A percentile compares a stretch with the other conserved stretches of the same genome.
These are phyloP conservation scores for Macrophya annulata DNA, from an alignment of 2,888 invertebrate genomes.

Conservation along the genomic window DNA sequence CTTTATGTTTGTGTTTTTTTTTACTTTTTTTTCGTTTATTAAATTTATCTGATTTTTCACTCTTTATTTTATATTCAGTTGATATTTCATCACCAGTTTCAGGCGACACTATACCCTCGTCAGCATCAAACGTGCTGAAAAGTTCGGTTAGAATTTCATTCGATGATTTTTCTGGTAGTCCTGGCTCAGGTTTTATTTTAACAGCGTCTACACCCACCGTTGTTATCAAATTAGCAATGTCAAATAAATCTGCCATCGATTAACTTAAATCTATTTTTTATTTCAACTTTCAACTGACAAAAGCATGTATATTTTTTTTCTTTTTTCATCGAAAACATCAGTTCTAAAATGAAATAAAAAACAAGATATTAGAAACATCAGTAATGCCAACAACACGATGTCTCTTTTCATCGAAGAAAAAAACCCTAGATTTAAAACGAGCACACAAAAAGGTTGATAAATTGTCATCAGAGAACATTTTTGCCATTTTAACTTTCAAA, in stretches of 20 bases:
- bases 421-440: not conserved
- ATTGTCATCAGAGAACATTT: not conserved
- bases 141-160: constrained; percentile 92
- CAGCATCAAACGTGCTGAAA: constrained; percentile 86
- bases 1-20: constrained; percentile 81
- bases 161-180: constrained; percentile 84
- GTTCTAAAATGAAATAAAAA: not conserved
- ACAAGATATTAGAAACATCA: not conserved
- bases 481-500: not conserved
- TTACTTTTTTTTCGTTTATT: constrained; percentile 73
- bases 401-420: not conserved
- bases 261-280: not conserved
- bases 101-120: constrained; percentile 74
- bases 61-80: constrained; percentile 63
- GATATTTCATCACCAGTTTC: constrained; percentile 62
- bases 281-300: not conserved
- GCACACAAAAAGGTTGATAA: not conserved
- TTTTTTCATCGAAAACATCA: not conserved
- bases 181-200: constrained; percentile 75
- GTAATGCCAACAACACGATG: not conserved
- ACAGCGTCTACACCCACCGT: constrained; percentile 76
- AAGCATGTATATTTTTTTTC: not conserved
- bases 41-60: constrained; percentile 58
- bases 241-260: constrained; percentile 75
- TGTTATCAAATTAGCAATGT: constrained; percentile 77